Evolutionary conservation across 1,140 invertebrate genomes (phyloP), one percentile per base, ranked within the genome.

Genomic region (Microplitis mediator): DNA sequence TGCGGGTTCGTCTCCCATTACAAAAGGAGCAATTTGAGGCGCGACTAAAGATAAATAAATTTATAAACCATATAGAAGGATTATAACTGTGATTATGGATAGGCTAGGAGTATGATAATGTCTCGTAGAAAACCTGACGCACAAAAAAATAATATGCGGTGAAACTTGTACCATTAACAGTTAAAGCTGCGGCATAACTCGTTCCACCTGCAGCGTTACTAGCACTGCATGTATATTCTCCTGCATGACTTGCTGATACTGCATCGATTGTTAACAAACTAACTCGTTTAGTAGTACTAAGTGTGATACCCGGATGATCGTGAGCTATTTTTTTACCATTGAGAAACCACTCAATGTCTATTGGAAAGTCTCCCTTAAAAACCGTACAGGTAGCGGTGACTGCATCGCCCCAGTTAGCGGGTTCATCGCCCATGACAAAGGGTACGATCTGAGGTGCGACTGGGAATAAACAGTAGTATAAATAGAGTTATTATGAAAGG

Each of bases 201-300:
- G 63, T 72, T 31, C 64, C 63, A 31, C 50, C 62, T 75, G 91
- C 93, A 32, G 84, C 85, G 84, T 95, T 95, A 64, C 89, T 89
- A 76, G 91, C 93, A 61, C 89, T 89, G 88, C 95, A 95, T 62
- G 93, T 92, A 84, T 95, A 96, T 82, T 94, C 93, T 62, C 94
- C 93, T 52, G 89, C 90, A 85, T 95, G 93, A 79, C 90, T 89
- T 62, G 93, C 91, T 76, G 90, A 91, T 68, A 92, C 91, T 11
- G 91, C 90, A 72, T 93, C 91, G 71, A 97, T 95, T 35, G 91
- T 91, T 71, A 97, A 85, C 77, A 95, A 87, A 69, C 91, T 92
- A 71, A 91, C 91, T 80, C 91, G 90, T 74, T 91, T 90, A 62
- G 93, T 92, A 77, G 60, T 79, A 63, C 75, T 82, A 71, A 82